Percentiles rank a stretch among this genome's conserved stretches.
These are phyloP conservation scores for Odontomyia ornata DNA, from an alignment of 2,888 invertebrate species.

Conservation along the genomic window DNA sequence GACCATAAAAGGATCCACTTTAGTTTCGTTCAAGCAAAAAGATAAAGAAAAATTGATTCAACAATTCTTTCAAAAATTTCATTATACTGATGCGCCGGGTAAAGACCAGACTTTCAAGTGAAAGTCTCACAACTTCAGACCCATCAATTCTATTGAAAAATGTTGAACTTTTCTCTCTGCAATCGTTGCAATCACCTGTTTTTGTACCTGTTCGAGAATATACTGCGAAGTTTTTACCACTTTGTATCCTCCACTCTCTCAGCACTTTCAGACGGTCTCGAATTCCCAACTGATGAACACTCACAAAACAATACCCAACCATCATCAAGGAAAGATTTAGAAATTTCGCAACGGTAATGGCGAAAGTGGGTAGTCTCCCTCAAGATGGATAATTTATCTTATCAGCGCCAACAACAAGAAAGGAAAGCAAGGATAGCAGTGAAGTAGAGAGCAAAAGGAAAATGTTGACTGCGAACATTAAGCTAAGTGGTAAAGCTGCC, in stretches of 20 bases:
- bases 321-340: neutral
- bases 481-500: conserved; percentile 24
- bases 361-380: neutral
- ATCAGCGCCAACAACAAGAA: neutral
- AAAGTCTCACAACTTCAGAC: neutral
- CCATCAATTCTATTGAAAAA: neutral
- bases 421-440: neutral
- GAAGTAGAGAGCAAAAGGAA: neutral
- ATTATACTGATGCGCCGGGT: too few species aligned
- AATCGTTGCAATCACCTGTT: too few species aligned
- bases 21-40: neutral
- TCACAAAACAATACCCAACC: conserved; percentile 2
- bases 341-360: neutral
- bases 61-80: too few species aligned
- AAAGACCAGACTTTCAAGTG: too few species aligned
- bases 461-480: neutral
- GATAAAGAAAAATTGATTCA: too few species aligned
- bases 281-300: neutral
- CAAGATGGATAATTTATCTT: conserved; percentile 8
- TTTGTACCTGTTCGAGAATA: too few species aligned
- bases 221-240: neutral
- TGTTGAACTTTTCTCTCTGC: neutral
- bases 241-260: neutral
- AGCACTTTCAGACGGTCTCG: neutral
- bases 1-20: conserved; percentile 1